These are phyloP conservation scores for Proctacanthus coquilletti DNA, from an alignment of 1,140 invertebrate genomes.

Conservation along the genomic window DNA sequence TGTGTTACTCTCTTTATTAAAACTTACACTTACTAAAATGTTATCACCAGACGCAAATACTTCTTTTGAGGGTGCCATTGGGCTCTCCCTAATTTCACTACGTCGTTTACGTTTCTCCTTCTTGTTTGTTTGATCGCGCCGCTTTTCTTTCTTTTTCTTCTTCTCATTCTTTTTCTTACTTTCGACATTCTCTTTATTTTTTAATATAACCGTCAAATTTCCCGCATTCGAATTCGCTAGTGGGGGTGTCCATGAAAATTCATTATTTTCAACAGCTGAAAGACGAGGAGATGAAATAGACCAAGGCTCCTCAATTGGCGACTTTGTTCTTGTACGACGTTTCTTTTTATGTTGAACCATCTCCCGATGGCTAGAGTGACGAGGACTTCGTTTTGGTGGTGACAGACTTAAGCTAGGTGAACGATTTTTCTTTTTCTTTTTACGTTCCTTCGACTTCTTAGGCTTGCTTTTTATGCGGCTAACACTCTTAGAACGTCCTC, in stretches of 20 bases:
- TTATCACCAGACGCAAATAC: constrained; percentile 84
- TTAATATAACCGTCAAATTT: constrained; percentile 17
- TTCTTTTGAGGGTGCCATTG: constrained; percentile 56
- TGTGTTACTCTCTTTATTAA: constrained; percentile 53
- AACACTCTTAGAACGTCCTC: constrained; percentile 16
- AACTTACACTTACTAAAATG: constrained; percentile 81
- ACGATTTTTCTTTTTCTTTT: too few relatives aligned
- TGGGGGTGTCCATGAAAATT: constrained; percentile 18
- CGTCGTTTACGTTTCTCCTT: constrained; percentile 34
- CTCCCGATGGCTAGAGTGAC: too few relatives aligned
- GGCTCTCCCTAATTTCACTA: constrained; percentile 34
- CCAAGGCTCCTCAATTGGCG: too few relatives aligned
- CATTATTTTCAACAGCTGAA: neutral
- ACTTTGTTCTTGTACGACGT: too few relatives aligned
- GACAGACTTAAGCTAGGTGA: too few relatives aligned
- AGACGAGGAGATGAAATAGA: too few relatives aligned
- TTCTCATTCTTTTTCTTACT: constrained; percentile 27
- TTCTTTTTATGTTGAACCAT: too few relatives aligned
- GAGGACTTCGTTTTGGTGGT: too few relatives aligned
- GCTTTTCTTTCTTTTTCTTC: constrained; percentile 34
- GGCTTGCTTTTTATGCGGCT: constrained; percentile 8
- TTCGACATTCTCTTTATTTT: constrained; percentile 27
- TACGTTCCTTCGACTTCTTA: constrained; percentile 14
- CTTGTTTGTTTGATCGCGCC: constrained; percentile 29
- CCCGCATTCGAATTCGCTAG: constrained; percentile 5